These are phyloP conservation scores for Bruchidius siliquastri DNA, from an alignment of 2,888 invertebrate genomes.

Conservation along the genomic window DNA sequence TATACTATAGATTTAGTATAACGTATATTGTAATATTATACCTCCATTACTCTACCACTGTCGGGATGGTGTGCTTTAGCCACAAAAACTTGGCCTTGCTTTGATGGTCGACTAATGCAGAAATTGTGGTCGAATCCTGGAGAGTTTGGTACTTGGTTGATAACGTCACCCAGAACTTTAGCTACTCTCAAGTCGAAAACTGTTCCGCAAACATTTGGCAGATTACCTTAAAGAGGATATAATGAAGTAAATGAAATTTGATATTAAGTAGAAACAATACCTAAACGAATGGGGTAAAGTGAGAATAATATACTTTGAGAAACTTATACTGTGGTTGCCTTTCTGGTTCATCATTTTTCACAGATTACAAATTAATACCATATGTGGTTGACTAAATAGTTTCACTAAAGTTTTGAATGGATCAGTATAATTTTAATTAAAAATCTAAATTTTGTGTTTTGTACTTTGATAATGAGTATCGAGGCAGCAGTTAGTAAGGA, in stretches of 20 bases:
- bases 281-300: background rate
- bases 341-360: no score
- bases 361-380: no score
- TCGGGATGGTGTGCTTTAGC: constrained; percentile 62
- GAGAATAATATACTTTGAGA: no score
- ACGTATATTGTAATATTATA: background rate
- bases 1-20: no score
- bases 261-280: background rate
- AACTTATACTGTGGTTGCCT: no score
- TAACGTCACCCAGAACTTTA: constrained; percentile 59
- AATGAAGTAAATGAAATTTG: background rate
- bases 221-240: constrained; percentile 52
- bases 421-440: no score
- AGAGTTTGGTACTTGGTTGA: constrained; percentile 58
- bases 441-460: no score
- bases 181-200: constrained; percentile 69
- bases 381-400: no score
- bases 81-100: constrained; percentile 56
- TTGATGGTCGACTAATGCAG: constrained; percentile 61
- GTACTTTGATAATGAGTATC: no score
- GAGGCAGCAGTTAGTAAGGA: no score
- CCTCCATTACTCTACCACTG: constrained; percentile 59
- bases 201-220: constrained; percentile 65
- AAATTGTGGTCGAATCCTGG: constrained; percentile 82
- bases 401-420: no score